Evolutionary conservation across 1,140 invertebrate species (phyloP), one percentile per base, ranked within the genome.

Genomic region (Drosophila kepulauana): DNA sequence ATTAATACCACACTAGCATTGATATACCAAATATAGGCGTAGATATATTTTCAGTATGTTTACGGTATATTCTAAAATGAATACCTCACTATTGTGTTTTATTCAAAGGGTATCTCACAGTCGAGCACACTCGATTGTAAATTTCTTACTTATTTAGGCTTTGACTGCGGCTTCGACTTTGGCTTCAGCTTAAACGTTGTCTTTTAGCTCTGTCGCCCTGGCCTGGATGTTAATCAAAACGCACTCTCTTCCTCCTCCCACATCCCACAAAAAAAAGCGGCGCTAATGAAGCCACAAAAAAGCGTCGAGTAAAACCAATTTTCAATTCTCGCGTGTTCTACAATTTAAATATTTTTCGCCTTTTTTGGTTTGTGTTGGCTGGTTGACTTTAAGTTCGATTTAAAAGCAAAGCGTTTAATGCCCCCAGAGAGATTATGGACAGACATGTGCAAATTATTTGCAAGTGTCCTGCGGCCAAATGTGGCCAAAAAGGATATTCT

Each of bases 201-300:
- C 41, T 58, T 35, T 63, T 38, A 1, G 46, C 48, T 25, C 20
- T 25, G 20, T 25, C 20, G 20, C 20, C 20, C 16, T 0, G 43
- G 58, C 48, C 51, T 70, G 67, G 52, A 67, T 69, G 81, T 80
- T 85, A 79, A 84, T 79, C 80, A 82, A 82, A 68, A 38, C 49
- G 49, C 11, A 45, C 8, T 5, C 20, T 8, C 41, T 10, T 13
- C n/a, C n/a, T 15, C 8, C 13, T 8, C 38, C 15, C 25, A 46
- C 4, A 2, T 5, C 10, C 30, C 51, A 15, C 11, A 3, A 43
- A 59, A 48, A 41, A 58, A 25, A 25, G 20, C 20, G 75, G 68
- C 82, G 76, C 84, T 87, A 87, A 87, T 87, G 82, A 87, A 87
- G 84, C 82, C 82, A 63, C 76, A 79, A 82, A 66, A 79, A 25